phyloP scores from a whole-genome alignment of 2,797 vertebrate genomes.

The Karalla daura region DNA sequence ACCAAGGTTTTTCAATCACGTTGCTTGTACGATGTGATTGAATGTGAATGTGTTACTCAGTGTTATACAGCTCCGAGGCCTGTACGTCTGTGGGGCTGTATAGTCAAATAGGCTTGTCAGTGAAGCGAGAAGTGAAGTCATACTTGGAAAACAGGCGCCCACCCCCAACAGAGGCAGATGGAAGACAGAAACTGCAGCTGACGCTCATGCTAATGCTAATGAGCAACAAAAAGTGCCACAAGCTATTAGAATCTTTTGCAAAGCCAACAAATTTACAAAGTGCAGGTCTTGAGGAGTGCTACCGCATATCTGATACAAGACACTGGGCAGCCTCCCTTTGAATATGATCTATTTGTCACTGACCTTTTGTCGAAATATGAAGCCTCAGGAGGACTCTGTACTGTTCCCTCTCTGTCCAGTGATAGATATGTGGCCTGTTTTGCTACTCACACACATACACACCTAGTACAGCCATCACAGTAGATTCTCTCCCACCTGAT shows the following conservation, averaged over 20 bases:
- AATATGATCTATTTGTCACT: constrained; percentile 18
- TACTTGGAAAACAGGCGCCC: background rate
- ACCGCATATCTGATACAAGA: background rate
- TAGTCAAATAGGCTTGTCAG: background rate
- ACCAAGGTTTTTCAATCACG: background rate
- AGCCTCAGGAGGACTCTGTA: constrained; percentile 9
- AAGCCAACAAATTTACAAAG: background rate
- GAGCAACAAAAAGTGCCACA: background rate
- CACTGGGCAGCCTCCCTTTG: too few species aligned
- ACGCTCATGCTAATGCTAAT: background rate
- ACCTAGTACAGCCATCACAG: constrained; percentile 45
- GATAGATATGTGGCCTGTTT: background rate
- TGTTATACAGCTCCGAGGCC: too few species aligned
- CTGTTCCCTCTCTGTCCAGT: constrained; percentile 1
- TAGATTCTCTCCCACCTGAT: constrained; percentile 48
- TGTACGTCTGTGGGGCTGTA: background rate
- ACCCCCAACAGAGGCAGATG: background rate
- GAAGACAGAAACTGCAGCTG: background rate
- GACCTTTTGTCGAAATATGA: constrained; percentile 14
- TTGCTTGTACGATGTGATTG: too few species aligned
- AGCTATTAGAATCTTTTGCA: background rate
- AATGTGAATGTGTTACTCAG: too few species aligned
- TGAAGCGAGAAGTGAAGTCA: background rate
- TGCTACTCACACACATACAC: constrained; percentile 39
- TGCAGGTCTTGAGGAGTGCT: too few species aligned